Conservation (phyloP, 2,888 invertebrate genomes). For the Neoitamus cyanurus region DNA sequence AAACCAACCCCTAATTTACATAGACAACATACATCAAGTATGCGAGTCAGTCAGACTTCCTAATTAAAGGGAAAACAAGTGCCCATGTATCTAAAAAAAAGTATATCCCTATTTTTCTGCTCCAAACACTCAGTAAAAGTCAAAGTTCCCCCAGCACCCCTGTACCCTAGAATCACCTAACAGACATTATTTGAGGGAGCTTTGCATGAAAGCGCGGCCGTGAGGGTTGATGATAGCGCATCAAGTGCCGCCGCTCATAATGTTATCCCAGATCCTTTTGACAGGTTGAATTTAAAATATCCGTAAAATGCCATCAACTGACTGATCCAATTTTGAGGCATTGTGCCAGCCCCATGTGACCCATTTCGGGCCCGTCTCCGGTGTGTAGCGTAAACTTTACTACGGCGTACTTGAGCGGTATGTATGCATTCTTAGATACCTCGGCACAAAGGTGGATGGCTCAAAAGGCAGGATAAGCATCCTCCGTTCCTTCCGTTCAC, state of each 20-base stretch:
- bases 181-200: neutral
- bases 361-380: conserved; percentile 6
- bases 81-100: neutral
- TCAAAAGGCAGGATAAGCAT: conserved; percentile 37
- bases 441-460: conserved; percentile 16
- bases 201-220: neutral
- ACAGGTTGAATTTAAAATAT: conserved; percentile 31
- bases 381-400: conserved; percentile 25
- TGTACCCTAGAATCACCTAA: neutral
- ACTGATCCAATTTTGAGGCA: conserved; percentile 23
- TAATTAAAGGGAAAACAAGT: neutral
- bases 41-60: neutral
- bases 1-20: neutral
- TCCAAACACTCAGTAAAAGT: neutral
- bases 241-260: neutral
- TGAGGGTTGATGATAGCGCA: neutral
- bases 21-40: neutral
- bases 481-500: conserved; percentile 32
- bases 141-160: neutral
- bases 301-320: conserved; percentile 22
- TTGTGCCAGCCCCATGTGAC: conserved; percentile 25
- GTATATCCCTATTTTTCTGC: neutral
- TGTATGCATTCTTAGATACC: conserved; percentile 4
- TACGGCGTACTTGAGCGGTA: neutral
- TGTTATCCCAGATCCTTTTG: conserved; percentile 15